phyloP scores from a whole-genome alignment of 2,797 vertebrate genomes.

The Chelidonichthys spinosus region DNA sequence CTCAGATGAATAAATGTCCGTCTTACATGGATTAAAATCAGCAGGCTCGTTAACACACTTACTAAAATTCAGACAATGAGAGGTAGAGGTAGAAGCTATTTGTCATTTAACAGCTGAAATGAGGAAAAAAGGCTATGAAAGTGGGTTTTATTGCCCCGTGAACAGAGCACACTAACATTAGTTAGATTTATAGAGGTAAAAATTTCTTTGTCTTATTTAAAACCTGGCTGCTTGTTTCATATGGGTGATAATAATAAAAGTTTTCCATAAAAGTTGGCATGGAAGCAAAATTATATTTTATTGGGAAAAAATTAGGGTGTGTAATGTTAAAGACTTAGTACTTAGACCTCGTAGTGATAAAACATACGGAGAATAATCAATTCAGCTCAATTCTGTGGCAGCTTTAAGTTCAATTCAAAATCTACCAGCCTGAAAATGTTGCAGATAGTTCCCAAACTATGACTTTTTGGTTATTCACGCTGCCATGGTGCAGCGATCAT shows the following conservation, averaged over 20 bases:
- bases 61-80: constrained; percentile 8
- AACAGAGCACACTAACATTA: constrained; percentile 4
- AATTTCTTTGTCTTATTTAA: background rate
- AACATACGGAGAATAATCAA: background rate
- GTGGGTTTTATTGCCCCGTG: constrained; percentile 10
- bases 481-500: background rate
- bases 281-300: background rate
- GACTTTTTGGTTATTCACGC: background rate
- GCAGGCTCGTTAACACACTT: background rate
- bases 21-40: background rate
- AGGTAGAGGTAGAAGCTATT: no score
- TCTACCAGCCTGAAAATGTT: background rate
- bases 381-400: background rate
- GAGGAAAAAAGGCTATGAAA: constrained; percentile 21
- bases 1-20: background rate
- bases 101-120: constrained; percentile 3
- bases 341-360: background rate
- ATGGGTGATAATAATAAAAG: background rate
- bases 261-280: background rate
- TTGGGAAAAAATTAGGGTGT: background rate
- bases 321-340: background rate
- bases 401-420: background rate
- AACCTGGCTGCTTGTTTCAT: background rate
- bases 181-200: background rate
- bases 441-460: background rate